These are phyloP conservation scores for Lithosia quadra DNA, from an alignment of 2,888 invertebrate genomes.

Conservation along the genomic window DNA sequence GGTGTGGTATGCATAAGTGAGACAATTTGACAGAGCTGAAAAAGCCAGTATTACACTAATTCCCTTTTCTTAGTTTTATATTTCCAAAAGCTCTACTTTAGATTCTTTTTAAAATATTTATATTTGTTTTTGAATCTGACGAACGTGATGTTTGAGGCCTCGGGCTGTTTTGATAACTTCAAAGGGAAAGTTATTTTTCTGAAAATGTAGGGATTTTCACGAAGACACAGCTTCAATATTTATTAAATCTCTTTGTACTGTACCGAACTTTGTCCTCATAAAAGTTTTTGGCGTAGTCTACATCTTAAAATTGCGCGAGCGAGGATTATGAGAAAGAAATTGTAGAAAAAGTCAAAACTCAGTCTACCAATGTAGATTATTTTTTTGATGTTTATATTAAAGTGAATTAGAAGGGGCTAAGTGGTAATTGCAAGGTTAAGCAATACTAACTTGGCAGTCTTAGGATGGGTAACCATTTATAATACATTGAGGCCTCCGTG, in stretches of 20 bases:
- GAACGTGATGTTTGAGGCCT: slow-evolving; percentile 14
- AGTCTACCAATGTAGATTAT: too few species aligned
- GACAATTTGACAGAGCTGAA: too few species aligned
- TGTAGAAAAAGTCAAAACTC: background rate
- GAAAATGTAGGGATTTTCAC: slow-evolving; percentile 15
- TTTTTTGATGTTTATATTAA: background rate
- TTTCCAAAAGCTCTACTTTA: background rate
- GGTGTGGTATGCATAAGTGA: too few species aligned
- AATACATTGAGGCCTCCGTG: too few species aligned
- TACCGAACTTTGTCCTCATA: background rate
- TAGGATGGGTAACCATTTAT: too few species aligned
- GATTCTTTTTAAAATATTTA: background rate
- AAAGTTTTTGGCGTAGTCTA: background rate
- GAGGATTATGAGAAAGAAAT: background rate
- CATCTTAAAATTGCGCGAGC: background rate
- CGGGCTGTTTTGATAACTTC: slow-evolving; percentile 22
- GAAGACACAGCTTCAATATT: slow-evolving; percentile 7
- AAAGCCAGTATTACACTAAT: background rate
- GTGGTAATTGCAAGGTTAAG: too few species aligned
- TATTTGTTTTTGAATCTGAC: slow-evolving; percentile 8
- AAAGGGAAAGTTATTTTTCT: slow-evolving; percentile 26
- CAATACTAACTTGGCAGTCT: too few species aligned
- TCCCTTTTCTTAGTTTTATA: background rate
- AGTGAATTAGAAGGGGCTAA: too few species aligned
- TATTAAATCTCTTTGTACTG: slow-evolving; percentile 20